A percentile compares a stretch with the other conserved stretches of the same genome.
phyloP scores from a whole-genome alignment of 2,888 invertebrate species.

The Isoperla grammatica region DNA sequence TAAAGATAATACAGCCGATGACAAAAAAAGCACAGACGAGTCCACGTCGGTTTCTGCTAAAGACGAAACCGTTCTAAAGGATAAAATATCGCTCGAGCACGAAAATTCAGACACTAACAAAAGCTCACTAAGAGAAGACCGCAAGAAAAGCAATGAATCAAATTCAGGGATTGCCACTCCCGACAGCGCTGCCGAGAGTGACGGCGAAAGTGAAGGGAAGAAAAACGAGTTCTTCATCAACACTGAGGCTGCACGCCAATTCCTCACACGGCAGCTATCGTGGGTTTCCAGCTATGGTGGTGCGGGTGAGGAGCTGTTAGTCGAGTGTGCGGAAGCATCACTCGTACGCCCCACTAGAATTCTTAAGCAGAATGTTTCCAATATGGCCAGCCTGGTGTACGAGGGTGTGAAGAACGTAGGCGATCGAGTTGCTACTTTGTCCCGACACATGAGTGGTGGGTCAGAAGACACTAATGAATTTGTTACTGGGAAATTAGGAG shows the following conservation, averaged over 20 bases:
- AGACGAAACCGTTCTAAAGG: constrained; percentile 35
- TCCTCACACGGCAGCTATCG: constrained; percentile 65
- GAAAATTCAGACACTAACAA: background rate
- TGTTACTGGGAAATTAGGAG: constrained; percentile 34
- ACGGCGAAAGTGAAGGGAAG: constrained; percentile 45
- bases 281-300: constrained; percentile 57
- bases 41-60: constrained; percentile 51
- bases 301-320: constrained; percentile 59
- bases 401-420: constrained; percentile 71
- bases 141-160: background rate
- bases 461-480: constrained; percentile 63
- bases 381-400: constrained; percentile 65
- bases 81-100: constrained; percentile 34
- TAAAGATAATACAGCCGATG: constrained; percentile 47
- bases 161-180: background rate
- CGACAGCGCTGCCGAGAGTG: constrained; percentile 34
- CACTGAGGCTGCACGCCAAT: constrained; percentile 70
- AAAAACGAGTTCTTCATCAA: constrained; percentile 68
- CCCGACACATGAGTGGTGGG: constrained; percentile 67
- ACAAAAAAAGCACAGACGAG: constrained; percentile 52
- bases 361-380: constrained; percentile 67
- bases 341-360: constrained; percentile 53
- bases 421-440: constrained; percentile 65
- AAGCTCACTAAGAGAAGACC: background rate
- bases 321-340: constrained; percentile 55